Base-by-base conservation (phyloP, 2,113 vertebrate genomes). In the Acrocephalus kingi region DNA sequence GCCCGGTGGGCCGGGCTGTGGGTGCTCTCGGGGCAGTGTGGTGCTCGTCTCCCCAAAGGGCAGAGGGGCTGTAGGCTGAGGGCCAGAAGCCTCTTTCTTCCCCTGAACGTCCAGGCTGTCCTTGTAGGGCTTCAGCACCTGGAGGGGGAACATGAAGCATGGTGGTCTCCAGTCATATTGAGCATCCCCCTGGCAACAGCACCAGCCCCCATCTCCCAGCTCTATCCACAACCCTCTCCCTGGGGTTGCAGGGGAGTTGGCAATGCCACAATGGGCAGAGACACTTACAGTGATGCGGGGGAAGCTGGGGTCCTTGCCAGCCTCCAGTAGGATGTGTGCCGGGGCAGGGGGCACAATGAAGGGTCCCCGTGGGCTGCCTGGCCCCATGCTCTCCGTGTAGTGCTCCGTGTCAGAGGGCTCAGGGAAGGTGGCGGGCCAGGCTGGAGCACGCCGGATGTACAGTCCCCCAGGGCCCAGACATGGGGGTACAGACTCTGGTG, bases 221-320 rank as follows among this genome's bases (percentile, higher is more conserved):
- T 84, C 37, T 64, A 31, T 39, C 66, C 5, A 1, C 19, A 21
- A 83, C 30, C 52, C 33, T 43, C 23, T 91, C 64, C 51, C 63
- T 69, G 14, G 13, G 20, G 25, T 49, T 33, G 15, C 22, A 8
- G 6, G 25, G 27, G 18, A 52, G 27, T 6, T 2, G 1, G 58
- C 2, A 3, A 46, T 31, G 49, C 80, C 31, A 9, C 1, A 1
- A 11, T 1, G 5, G 46, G 51, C 21, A 31, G 43, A 49, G 37
- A 23, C 39, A 93, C 98, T 91, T 96, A 99, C 98, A 23, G 98
- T 98, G 82, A 99, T 97, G 84, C 95, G 98, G 22, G 99, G 98
- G 78, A 98, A 99, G 91, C 96, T 98, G 81, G 98, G 98, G 89
- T 98, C 98, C 94, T 98, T 98, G 98, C 98, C 98, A 27, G 99